Base-by-base conservation (phyloP, 2,797 vertebrate genomes). In the Chelmon rostratus region DNA sequence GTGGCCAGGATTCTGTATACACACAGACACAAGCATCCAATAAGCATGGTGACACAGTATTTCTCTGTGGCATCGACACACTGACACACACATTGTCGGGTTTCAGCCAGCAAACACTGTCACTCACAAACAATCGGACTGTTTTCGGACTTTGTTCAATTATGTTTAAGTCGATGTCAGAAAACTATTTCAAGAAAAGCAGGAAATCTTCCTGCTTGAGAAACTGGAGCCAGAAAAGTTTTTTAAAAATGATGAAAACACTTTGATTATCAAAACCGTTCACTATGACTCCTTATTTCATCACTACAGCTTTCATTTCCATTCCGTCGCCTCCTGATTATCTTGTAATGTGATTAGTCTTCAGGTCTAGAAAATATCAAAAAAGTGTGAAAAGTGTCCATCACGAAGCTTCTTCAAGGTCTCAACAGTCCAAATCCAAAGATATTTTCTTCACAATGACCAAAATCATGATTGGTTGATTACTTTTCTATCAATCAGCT, bases 1-100 rank as follows among this genome's bases (percentile, higher is more conserved):
- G 95, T 98, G 49, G 98, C 96, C 57, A 99, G 91, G 86, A 99
- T 99, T 88, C 98, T 99, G 92, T 5, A 42, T 4, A 78, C 13
- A 86, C 68, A 80, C 35, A 84, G 3, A 82, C n/a, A 87, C 21
- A 86, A 33, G 79, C 58, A 79, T 28, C 21, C 16, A 44, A 37
- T 56, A 11, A 62, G 19, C 2, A 65, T 3, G 9, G 40, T 23
- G 18, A 31, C 3, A 35, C 18, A 56, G 8, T 53, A 53, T 19
- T 68, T 57, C 3, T 46, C 61, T 8, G 5, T 8, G 25, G 31
- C 12, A 63, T 0, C 23, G 18, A 35, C 6, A 40, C 7, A 63
- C 0, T 23, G 18, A 35, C 6, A 40, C 7, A 46, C 4, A 58
- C 10, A 72, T 25, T 1, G 56, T 3, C 7, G 9, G 40, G 21